Base-by-base conservation (phyloP, 2,888 invertebrate genomes). In the Heliothis peltigera region DNA sequence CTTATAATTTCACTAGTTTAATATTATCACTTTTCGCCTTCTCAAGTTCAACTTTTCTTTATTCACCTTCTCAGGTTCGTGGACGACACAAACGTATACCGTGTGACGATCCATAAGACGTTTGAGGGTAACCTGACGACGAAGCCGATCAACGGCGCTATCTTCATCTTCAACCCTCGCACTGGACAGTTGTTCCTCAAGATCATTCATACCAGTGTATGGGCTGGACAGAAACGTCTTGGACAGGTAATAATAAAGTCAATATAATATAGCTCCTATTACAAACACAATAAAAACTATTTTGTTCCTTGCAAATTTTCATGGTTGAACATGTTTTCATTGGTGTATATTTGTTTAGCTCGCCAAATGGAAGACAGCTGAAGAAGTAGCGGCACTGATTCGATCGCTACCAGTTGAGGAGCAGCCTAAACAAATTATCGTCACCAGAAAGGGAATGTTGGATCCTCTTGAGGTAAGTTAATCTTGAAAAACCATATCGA, bases 341-440 rank as follows among this genome's bases (percentile, higher is more conserved):
- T 60, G 22, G 4, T 63, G 1, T 28, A 10, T 28, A 28, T 25
- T 52, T 47, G 17, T 63, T 46, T 46, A 97, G 96, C 96, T 99
- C 92, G 99, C 99, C 10, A 99, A 99, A 94, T 99, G 99, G 99
- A 99, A 99, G 94, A 99, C 99, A 0, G 99, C 99, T 55, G 99
- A 99, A 95, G 99, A 99, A 97, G 99, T 99, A 17, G 99, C 99
- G 0, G 99, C 99, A 35, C 95, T 99, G 84, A 99, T 99, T 96
- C 97, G 99, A 47, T 99, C 99, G 0, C 94, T 99, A 75, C 99
- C 99, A 0, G 99, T 99, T 4, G 99, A 99, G 94, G 99, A 99
- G 94, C 99, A 99, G 90, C 99, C 99, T 0, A 99, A 99, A 89
- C 99, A 99, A 95, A 99, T 99, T 91, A 99, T 99, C 89, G 99